Base-by-base conservation (phyloP, 2,113 vertebrate genomes). In the Andinoacara biseriatus region DNA sequence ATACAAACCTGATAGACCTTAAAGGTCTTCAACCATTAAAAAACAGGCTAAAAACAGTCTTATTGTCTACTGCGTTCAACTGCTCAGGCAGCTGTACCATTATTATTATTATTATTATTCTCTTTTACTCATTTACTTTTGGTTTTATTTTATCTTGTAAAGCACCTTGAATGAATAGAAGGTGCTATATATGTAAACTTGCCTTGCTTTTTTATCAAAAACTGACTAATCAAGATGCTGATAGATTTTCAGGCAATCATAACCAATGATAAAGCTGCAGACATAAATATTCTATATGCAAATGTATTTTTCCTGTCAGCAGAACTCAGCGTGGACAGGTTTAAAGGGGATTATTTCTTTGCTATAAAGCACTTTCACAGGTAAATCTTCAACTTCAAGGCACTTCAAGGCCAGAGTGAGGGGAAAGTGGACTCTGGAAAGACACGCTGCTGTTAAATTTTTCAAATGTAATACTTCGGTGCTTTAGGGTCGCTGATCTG, bases 181-280 rank as follows among this genome's bases (percentile, higher is more conserved):
- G 15, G 24, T 17, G 62, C 62, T 5, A 65, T 38, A 65, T 0
- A 43, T 0, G 43, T 65, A 65, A 43, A 17, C 38, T 17, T 65
- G 38, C n/a, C 62, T 43, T 67, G 62, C 7, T 1, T 0, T 5
- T 67, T 26, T 7, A 67, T 46, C 63, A 67, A 49, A 67, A 46
- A 18, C 10, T 26, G 63, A 67, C 38, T 46, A 5, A 46, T 67
- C 40, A 67, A 2, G 18, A 56, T 56, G 18, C 52, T 56, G 18
- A 56, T 3, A 0, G 40, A 29, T 18, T 49, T 49, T 29, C 46
- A 40, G 0, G 29, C 46, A 11, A 49, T 2, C 14, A 46, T 26
- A 67, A 46, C 14, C 7, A 38, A 26, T 15, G 26, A 17, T 52
- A 52, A 10, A 38, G 15, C 46, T 29, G 40, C 22, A 69, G 63